These are phyloP conservation scores for Ctenopoma multispine DNA, from an alignment of 2,797 vertebrate genomes.

Conservation along the genomic window DNA sequence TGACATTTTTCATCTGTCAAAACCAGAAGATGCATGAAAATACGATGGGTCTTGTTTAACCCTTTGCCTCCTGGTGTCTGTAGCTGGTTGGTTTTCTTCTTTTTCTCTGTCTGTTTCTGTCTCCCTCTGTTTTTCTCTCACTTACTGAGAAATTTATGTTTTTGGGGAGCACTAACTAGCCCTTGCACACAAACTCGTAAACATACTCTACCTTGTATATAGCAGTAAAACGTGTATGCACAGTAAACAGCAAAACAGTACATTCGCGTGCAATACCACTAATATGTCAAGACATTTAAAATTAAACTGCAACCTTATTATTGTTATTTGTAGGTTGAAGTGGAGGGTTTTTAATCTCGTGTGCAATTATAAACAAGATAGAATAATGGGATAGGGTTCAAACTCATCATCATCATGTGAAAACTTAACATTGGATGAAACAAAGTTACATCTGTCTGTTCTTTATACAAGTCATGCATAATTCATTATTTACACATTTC, in stretches of 20 bases:
- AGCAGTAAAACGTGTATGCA: constrained; percentile 6
- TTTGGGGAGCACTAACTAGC: constrained; percentile 10
- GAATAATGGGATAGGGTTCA: background rate
- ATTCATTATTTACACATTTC: too few species aligned
- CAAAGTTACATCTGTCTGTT: background rate
- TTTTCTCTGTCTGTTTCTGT: constrained; percentile 25
- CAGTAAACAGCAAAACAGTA: background rate
- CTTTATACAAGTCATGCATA: background rate
- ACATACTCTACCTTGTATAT: background rate
- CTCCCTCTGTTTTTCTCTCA: constrained; percentile 7
- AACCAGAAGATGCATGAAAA: constrained; percentile 99
- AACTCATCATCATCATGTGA: background rate
- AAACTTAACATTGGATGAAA: background rate
- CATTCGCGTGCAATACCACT: background rate
- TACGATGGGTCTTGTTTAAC: constrained; percentile 97
- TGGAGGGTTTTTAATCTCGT: background rate
- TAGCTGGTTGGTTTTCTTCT: constrained; percentile 48
- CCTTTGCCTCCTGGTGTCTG: constrained; percentile 89
- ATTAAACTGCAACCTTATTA: background rate
- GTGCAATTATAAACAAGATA: background rate
- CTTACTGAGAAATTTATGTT: constrained; percentile 31
- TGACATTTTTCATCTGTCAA: constrained; percentile 99
- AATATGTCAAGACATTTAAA: background rate
- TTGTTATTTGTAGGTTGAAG: background rate
- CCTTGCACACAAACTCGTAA: constrained; percentile 2